These are phyloP conservation scores for Sigmodon hispidus DNA, from an alignment of 2,113 vertebrate species.

Conservation along the genomic window DNA sequence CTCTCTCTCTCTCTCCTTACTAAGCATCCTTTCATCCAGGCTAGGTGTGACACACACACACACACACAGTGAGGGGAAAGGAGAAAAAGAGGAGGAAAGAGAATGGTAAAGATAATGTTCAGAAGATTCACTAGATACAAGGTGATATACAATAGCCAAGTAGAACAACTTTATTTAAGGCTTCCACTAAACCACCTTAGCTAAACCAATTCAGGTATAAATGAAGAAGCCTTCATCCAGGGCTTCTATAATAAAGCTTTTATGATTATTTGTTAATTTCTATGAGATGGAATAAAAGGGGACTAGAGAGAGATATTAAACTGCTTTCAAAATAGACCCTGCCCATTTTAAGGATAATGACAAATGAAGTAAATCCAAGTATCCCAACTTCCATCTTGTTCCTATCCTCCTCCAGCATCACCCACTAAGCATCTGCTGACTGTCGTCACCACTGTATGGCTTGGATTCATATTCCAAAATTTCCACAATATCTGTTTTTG, in stretches of 20 bases:
- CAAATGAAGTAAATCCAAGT: constrained; percentile 4
- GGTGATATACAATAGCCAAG: background rate
- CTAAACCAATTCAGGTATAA: background rate
- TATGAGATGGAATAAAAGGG: background rate
- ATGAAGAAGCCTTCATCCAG: background rate
- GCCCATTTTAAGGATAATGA: background rate
- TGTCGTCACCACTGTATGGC: background rate
- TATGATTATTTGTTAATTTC: background rate
- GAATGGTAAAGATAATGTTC: background rate
- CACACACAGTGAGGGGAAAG: background rate
- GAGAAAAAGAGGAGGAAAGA: background rate
- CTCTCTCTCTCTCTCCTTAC: constrained; percentile 7
- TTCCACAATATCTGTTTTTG: background rate
- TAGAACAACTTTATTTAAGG: background rate
- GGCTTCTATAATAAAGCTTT: background rate
- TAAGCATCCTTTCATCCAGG: constrained; percentile 48
- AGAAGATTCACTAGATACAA: background rate
- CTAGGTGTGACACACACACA: background rate
- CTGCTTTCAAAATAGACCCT: background rate
- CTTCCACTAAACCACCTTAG: background rate
- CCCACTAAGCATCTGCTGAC: background rate
- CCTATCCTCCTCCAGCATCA: background rate
- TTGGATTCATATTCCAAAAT: background rate
- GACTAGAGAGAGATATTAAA: background rate
- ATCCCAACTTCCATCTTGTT: background rate